phyloP scores from a whole-genome alignment of 1,140 invertebrate species.

The Halesus radiatus region DNA sequence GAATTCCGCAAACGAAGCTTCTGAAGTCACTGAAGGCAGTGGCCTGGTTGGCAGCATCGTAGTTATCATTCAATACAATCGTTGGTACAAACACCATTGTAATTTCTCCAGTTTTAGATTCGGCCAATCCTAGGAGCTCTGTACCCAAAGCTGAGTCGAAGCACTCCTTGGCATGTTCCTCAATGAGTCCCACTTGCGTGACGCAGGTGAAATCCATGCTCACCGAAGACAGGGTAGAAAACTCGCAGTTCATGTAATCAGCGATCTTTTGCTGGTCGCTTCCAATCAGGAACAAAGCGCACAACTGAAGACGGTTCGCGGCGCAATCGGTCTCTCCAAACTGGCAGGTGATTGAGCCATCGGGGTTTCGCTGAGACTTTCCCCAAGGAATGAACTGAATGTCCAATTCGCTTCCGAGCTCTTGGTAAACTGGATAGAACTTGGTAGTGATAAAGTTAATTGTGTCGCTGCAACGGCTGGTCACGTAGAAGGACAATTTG shows the following conservation, averaged over 20 bases:
- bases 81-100: slow-evolving; percentile 50
- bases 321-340: slow-evolving; percentile 62
- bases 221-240: slow-evolving; percentile 48
- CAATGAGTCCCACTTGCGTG: slow-evolving; percentile 13
- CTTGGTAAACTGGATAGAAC: slow-evolving; percentile 59
- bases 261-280: slow-evolving; percentile 60
- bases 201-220: slow-evolving; percentile 34
- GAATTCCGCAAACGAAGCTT: slow-evolving; percentile 32
- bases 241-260: slow-evolving; percentile 65
- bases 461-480: slow-evolving; percentile 60
- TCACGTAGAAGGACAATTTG: slow-evolving; percentile 61
- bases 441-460: slow-evolving; percentile 59
- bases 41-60: slow-evolving; percentile 20
- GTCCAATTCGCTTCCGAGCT: slow-evolving; percentile 61
- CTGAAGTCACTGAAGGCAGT: slow-evolving; percentile 46
- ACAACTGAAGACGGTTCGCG: slow-evolving; percentile 64
- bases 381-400: slow-evolving; percentile 65
- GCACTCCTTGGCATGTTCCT: slow-evolving; percentile 1
- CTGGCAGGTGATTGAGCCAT: slow-evolving; percentile 59
- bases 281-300: slow-evolving; percentile 60
- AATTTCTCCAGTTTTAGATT: slow-evolving; percentile 41
- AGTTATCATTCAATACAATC: slow-evolving; percentile 45
- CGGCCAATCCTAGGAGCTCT: slow-evolving; percentile 32
- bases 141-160: slow-evolving; percentile 28
- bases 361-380: slow-evolving; percentile 56